phyloP scores from a whole-genome alignment of 2,797 vertebrate genomes.

The Neoniphon sammara region DNA sequence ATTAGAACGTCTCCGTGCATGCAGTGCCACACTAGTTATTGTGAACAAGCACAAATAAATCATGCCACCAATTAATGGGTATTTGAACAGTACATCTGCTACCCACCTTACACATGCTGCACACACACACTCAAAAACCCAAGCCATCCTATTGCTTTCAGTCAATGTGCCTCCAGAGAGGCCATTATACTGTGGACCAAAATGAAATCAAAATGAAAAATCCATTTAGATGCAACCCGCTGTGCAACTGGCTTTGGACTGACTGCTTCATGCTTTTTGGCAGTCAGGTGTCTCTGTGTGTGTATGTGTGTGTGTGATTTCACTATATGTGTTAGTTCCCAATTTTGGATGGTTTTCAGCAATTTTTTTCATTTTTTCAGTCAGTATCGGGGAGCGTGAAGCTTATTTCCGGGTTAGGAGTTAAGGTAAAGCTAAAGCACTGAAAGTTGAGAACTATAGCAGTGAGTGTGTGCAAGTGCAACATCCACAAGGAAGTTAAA shows the following conservation, averaged over 20 bases:
- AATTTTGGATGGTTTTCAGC: not conserved
- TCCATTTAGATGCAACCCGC: constrained; percentile 49
- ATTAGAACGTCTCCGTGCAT: constrained; percentile 25
- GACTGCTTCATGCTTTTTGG: constrained; percentile 34
- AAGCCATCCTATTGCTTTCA: constrained; percentile 27
- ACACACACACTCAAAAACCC: constrained; percentile 12
- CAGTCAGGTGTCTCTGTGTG: constrained; percentile 17
- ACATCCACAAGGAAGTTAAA: too few species aligned
- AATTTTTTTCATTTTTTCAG: not conserved
- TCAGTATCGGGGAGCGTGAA: not conserved
- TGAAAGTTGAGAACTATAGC: too few species aligned
- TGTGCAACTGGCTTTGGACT: constrained; percentile 37
- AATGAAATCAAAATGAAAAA: constrained; percentile 69
- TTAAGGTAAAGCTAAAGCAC: too few species aligned
- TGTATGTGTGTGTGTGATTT: not conserved
- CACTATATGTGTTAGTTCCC: not conserved
- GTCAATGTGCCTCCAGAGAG: constrained; percentile 48
- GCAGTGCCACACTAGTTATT: constrained; percentile 36
- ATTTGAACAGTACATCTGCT: constrained; percentile 8
- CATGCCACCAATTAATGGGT: constrained; percentile 40
- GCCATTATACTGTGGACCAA: constrained; percentile 39
- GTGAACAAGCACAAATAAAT: constrained; percentile 44
- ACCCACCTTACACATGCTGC: constrained; percentile 2
- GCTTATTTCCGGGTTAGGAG: not conserved
- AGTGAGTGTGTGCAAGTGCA: too few species aligned